Evolutionary conservation across 2,797 vertebrate genomes (phyloP).

Genomic region (Arrhamphus sclerolepis): DNA sequence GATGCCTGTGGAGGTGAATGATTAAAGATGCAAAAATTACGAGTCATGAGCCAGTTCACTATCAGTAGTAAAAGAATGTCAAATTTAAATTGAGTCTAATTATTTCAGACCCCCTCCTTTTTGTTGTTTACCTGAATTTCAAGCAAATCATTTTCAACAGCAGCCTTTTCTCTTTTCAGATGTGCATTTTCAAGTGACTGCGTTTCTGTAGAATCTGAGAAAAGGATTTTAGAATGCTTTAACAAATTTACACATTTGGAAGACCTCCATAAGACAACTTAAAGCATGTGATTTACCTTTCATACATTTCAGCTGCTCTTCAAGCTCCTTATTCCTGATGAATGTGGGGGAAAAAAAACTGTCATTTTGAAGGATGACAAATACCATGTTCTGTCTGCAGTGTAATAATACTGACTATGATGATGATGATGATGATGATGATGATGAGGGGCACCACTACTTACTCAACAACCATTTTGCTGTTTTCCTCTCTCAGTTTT

Average conservation of each 20-base stretch:
- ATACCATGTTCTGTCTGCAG: neutral
- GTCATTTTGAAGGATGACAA: neutral
- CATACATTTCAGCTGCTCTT: conserved; percentile 84
- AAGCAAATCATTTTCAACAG: conserved; percentile 86
- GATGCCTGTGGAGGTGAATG: conserved; percentile 75
- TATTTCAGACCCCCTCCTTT: too few relatives aligned
- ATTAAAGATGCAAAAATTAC: neutral
- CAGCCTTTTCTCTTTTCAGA: conserved; percentile 85
- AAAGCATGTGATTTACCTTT: conserved; percentile 81
- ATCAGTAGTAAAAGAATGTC: neutral
- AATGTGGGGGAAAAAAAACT: conserved; percentile 16
- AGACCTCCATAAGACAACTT: neutral
- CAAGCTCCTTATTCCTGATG: conserved; percentile 85
- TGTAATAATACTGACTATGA: neutral
- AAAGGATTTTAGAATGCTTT: neutral
- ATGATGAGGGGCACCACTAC: too few relatives aligned
- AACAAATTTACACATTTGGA: neutral
- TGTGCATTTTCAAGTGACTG: conserved; percentile 83
- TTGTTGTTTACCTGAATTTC: conserved; percentile 83
- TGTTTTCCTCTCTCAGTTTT: conserved; percentile 84
- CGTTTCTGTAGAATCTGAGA: conserved; percentile 81
- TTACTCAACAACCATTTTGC: conserved; percentile 68
- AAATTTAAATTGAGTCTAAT: neutral
- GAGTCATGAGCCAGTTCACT: too few relatives aligned
- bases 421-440: too few relatives aligned